Evolutionary conservation across 1,140 invertebrate species (phyloP).

Genomic region (Pseudomyrmex cubaensis): DNA sequence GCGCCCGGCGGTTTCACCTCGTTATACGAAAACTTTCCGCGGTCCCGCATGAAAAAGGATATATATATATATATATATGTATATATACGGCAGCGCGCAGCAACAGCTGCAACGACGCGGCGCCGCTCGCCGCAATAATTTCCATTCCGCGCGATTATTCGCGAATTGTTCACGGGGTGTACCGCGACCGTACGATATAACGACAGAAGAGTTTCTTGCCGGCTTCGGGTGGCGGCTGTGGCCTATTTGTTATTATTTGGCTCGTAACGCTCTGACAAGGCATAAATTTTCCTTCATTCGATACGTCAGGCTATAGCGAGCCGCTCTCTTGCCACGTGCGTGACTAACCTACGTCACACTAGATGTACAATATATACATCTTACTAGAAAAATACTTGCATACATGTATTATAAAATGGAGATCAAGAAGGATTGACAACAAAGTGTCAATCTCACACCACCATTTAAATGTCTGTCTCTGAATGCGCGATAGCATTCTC

Average conservation of each 20-base stretch:
- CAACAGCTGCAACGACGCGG: conserved; percentile 53
- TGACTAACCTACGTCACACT: conserved; percentile 27
- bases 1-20: conserved; percentile 33
- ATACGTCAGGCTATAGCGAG: conserved; percentile 42
- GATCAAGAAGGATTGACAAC: conserved; percentile 62
- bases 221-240: not conserved
- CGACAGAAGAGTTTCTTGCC: conserved; percentile 68
- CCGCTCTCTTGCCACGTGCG: conserved; percentile 38
- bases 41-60: conserved; percentile 41
- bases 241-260: conserved; percentile 68
- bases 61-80: not conserved
- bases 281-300: conserved; percentile 71
- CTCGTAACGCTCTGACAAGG: conserved; percentile 46
- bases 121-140: conserved; percentile 66
- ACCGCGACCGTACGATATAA: conserved; percentile 61
- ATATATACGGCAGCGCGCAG: not conserved
- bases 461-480: conserved; percentile 35
- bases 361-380: conserved; percentile 10
- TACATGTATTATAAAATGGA: not conserved
- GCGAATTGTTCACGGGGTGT: conserved; percentile 70
- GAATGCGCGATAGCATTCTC: conserved; percentile 71
- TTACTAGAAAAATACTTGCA: not conserved
- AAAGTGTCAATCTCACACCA: conserved; percentile 77
- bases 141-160: conserved; percentile 71
- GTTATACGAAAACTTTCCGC: conserved; percentile 71